Evolutionary conservation across 2,797 vertebrate genomes (phyloP), one percentile per base, ranked within the genome.

Genomic region (Muscicapa comitata): DNA sequence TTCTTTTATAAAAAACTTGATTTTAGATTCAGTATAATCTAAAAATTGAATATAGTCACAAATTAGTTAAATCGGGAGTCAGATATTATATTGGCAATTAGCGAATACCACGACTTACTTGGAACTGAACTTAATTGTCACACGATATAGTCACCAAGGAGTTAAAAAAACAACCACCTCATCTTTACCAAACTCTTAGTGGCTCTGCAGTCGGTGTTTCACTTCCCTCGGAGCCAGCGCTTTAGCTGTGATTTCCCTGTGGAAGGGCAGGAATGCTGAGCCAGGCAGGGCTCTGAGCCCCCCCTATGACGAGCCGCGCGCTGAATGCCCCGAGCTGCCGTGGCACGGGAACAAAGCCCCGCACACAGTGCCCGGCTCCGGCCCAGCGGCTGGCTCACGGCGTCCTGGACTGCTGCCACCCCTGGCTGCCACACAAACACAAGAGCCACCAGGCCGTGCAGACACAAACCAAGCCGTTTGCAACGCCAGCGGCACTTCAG

Each of bases 71-170:
- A 53, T 19, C 29, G 21, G 19, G 7, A 48, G 14, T 29, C 28
- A 48, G 25, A 25, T 9, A 24, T 14, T 25, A 31, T 0, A 29
- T 0, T 43, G 8, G 12, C 40, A 31, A 31, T 4, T 35, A 0
- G 12, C 25, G 71, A 25, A 17, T 20, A 71, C 17, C 3, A 1
- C 5, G 6, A 29, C 25, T 51, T 16, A 5, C 28, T 6, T 19
- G 25, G n/a, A 77, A 71, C 19, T 8, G 2, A 81, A 48, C 18
- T 78, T 16, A 9, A 3, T 3, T 78, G 51, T 19, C 35, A 59
- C 1, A 24, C 11, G 13, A 19, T 19, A 33, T 1, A 7, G 23
- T 26, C 74, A 78, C 7, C 19, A 55, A 17, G 0, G 13, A 54
- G 6, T 15, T 33, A 12, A 48, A 53, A 51, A 61, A 38, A 76